Conservation (phyloP, 2,113 vertebrate species). For the Phrynosoma blainvillii region DNA sequence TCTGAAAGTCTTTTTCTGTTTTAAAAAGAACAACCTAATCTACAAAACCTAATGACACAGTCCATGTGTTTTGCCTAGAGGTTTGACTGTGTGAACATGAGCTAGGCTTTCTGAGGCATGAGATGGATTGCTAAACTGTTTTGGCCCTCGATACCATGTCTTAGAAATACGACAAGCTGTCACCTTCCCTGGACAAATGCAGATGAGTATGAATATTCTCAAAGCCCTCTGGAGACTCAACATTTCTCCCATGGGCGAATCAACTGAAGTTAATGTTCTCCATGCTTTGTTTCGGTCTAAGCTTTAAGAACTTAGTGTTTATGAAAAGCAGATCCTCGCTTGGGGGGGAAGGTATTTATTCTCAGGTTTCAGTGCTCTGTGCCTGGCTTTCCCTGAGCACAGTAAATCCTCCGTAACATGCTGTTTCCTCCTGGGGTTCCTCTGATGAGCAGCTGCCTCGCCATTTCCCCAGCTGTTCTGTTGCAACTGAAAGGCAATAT, state of each 20-base stretch:
- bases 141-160: not conserved
- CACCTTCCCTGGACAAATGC: too few species aligned
- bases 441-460: conserved; percentile 1
- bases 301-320: accelerated
- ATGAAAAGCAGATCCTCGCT: conserved; percentile 19
- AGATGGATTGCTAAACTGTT: not conserved
- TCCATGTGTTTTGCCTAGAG: too few species aligned
- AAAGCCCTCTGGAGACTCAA: accelerated
- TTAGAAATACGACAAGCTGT: not conserved
- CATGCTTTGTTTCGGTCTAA: not conserved
- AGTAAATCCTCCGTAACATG: conserved; percentile 19
- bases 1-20: too few species aligned
- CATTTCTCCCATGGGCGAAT: not conserved
- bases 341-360: conserved; percentile 15
- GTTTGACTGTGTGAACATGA: not conserved
- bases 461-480: not conserved
- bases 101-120: too few species aligned
- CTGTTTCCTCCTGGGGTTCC: conserved; percentile 4
- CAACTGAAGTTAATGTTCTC: not conserved
- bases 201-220: not conserved
- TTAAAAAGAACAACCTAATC: too few species aligned
- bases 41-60: too few species aligned
- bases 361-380: not conserved
- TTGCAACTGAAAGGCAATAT: not conserved
- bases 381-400: conserved; percentile 33